Conservation (phyloP, 1,140 invertebrate species). For the Drosophila azteca region DNA sequence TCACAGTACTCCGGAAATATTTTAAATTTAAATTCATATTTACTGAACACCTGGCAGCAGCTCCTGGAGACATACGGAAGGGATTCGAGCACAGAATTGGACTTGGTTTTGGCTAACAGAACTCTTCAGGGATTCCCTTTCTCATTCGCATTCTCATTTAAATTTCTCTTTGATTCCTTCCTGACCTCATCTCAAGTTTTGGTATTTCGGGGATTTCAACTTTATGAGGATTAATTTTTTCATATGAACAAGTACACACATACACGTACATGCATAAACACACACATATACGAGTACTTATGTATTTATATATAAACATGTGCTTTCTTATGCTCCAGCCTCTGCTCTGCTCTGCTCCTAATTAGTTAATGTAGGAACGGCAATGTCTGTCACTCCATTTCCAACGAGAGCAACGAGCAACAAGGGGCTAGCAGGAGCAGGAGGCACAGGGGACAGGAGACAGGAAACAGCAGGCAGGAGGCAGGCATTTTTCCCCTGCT, state of each 20-base stretch:
- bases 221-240: too few species aligned
- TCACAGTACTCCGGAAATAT: too few species aligned
- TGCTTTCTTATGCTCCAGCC: neutral
- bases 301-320: slow-evolving; percentile 18
- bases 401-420: neutral
- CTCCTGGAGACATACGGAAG: too few species aligned
- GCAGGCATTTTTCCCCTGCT: slow-evolving; percentile 2
- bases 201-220: neutral
- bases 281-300: neutral
- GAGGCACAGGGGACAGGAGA: neutral
- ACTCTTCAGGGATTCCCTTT: too few species aligned
- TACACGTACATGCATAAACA: too few species aligned
- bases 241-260: too few species aligned
- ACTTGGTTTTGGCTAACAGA: too few species aligned
- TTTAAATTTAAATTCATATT: too few species aligned
- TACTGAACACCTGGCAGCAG: too few species aligned
- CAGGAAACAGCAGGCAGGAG: neutral
- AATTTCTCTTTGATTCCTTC: slow-evolving; percentile 1
- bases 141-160: neutral
- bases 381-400: slow-evolving; percentile 43
- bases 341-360: slow-evolving; percentile 38
- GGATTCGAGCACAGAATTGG: too few species aligned
- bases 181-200: too few species aligned
- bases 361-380: slow-evolving; percentile 71
- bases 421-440: neutral